Base-by-base conservation (phyloP, 2,797 vertebrate genomes). In the Acanthiza pusilla region DNA sequence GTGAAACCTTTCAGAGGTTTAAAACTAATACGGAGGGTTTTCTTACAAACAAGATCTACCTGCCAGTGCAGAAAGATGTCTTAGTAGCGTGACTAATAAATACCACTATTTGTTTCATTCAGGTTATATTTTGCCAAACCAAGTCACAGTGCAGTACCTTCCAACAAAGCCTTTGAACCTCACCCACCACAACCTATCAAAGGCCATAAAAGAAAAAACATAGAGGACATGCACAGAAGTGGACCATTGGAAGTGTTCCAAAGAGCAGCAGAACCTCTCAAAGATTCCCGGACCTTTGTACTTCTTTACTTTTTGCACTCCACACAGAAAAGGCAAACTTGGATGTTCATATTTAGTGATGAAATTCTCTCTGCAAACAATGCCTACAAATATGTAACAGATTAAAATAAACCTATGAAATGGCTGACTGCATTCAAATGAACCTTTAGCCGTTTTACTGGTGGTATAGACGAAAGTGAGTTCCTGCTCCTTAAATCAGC, bases 391-490 rank as follows among this genome's bases (percentile, higher is more conserved):
- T 47, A 75, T 3, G 14, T 65, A 61, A 79, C 43, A 86, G 51
- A 62, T 53, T 38, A 51, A 97, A 82, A 73, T 34, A 73, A 74
- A 86, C 5, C 10, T 63, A 76, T 78, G 74, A 16, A 91, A 61
- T 78, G 30, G 26, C 25, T 68, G 47, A 54, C 38, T 75, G 27
- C 53, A 58, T 84, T 89, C 51, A 91, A 94, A 91, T 27, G 45
- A 93, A 98, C 98, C 98, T 99, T 99, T 91, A 99, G 98, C 75
- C 98, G 98, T 97, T 99, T 99, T 85, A 98, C 98, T 81, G 99
- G 98, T 30, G 98, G 98, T 94, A 98, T 96, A n/a, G 94, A 85
- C 30, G 98, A 98, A 87, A 96, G 77, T 86, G 98, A 98, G 95
- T 98, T 98, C 88, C 98, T 98, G 91, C 67, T 98, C 97, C 97